These are phyloP conservation scores for Falco concolor DNA, from an alignment of 2,797 vertebrate species.

Conservation along the genomic window DNA sequence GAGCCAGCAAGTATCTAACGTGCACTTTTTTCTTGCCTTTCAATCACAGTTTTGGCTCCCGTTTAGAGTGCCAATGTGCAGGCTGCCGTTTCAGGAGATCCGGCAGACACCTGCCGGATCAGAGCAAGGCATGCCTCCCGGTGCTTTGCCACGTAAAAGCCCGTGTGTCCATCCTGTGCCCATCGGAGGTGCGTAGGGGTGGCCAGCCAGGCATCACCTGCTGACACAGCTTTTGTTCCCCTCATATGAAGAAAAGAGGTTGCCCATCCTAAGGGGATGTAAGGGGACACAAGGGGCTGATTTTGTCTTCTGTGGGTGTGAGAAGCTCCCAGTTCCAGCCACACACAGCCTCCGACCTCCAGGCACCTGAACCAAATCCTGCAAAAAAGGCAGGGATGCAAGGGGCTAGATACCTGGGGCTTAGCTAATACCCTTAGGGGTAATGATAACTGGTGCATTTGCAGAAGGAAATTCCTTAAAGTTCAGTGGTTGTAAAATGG, in stretches of 20 bases:
- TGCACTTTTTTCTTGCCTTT: background rate
- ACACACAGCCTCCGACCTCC: background rate
- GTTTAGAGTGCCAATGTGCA: background rate
- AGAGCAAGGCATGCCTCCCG: fast-evolving
- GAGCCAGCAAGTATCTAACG: background rate
- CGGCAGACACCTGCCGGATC: fast-evolving
- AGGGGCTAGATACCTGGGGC: background rate
- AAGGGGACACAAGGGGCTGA: background rate
- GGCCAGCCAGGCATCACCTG: background rate
- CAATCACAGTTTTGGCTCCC: background rate
- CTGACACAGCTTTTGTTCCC: background rate
- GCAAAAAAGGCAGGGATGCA: background rate
- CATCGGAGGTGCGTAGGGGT: fast-evolving
- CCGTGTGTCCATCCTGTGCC: fast-evolving
- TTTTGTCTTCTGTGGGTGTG: background rate
- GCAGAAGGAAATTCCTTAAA: slow-evolving; percentile 1
- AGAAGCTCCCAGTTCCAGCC: background rate
- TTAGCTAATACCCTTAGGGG: background rate
- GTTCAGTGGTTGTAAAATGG: slow-evolving; percentile 3
- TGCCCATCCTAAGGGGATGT: fast-evolving
- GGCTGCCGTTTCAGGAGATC: background rate
- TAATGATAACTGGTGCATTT: background rate
- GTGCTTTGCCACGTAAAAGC: background rate
- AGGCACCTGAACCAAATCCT: background rate
- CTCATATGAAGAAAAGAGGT: background rate